Evolutionary conservation across 92 coral and sea anemone species (phyloP).

Genomic region (Porites divaricata): DNA sequence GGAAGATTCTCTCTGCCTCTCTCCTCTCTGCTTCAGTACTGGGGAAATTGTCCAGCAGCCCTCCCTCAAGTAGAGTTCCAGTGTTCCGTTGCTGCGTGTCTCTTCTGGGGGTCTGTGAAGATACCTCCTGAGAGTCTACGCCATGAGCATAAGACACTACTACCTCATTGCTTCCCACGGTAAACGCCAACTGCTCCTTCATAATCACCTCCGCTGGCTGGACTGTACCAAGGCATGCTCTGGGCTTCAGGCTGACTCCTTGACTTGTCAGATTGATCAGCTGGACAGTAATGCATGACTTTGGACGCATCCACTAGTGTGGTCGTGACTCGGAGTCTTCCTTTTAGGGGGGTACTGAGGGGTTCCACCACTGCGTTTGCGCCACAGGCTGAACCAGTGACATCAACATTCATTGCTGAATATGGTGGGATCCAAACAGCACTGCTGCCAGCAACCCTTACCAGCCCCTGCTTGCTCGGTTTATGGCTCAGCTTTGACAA

Average conservation of each 20-base stretch:
- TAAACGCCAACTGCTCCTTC: slow-evolving; percentile 46
- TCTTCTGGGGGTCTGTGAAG: slow-evolving; percentile 47
- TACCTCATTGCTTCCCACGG: slow-evolving; percentile 45
- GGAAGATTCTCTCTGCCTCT: slow-evolving; percentile 53
- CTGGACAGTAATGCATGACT: slow-evolving; percentile 46
- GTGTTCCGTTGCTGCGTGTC: slow-evolving; percentile 22
- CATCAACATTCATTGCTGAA: slow-evolving; percentile 30
- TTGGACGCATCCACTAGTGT: slow-evolving; percentile 65
- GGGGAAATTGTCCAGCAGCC: slow-evolving; percentile 56
- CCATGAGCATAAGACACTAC: slow-evolving; percentile 54
- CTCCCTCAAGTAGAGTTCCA: slow-evolving; percentile 26
- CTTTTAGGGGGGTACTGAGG: slow-evolving; percentile 38
- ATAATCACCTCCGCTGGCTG: slow-evolving; percentile 25
- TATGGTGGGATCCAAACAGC: slow-evolving; percentile 56
- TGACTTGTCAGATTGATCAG: slow-evolving; percentile 48
- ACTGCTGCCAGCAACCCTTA: slow-evolving; percentile 55
- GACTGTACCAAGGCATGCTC: slow-evolving; percentile 56
- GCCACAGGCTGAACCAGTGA: slow-evolving; percentile 59
- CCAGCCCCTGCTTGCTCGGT: slow-evolving; percentile 36
- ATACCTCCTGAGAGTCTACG: slow-evolving; percentile 52
- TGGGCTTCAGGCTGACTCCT: slow-evolving; percentile 63
- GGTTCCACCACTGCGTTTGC: slow-evolving; percentile 62
- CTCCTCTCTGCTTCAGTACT: slow-evolving; percentile 49
- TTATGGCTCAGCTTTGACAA: background rate
- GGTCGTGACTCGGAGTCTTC: slow-evolving; percentile 48